Evolutionary conservation across 1,140 invertebrate species (phyloP).

Genomic region (Drosophila trapezifrons): DNA sequence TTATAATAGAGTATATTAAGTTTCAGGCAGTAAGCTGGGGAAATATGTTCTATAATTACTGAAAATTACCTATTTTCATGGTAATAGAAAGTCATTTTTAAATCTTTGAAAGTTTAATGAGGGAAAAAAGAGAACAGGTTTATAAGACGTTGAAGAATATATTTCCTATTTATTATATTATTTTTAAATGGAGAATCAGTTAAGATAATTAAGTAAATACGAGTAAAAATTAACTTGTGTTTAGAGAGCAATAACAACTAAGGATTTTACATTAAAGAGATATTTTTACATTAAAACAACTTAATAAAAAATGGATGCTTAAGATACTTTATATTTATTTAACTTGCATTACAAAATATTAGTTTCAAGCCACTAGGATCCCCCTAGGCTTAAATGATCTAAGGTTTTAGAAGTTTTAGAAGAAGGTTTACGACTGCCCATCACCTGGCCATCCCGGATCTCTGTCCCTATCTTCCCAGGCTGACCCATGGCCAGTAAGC

Average conservation of each 20-base stretch:
- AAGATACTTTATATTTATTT: not conserved
- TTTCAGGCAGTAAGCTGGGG: not conserved
- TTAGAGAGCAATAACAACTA: too few relatives aligned
- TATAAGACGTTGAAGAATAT: too few relatives aligned
- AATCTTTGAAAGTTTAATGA: too few relatives aligned
- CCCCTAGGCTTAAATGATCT: too few relatives aligned
- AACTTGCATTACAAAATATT: not conserved
- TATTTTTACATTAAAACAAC: too few relatives aligned
- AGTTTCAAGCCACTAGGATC: not conserved
- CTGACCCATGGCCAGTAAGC: conserved; percentile 1
- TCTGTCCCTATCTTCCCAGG: conserved; percentile 2
- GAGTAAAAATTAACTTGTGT: not conserved
- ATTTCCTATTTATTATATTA: too few relatives aligned
- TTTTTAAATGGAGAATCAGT: too few relatives aligned
- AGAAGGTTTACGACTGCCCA: conserved; percentile 13
- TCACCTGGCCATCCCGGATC: conserved; percentile 5
- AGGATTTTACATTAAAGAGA: too few relatives aligned
- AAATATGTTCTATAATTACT: rapidly evolving
- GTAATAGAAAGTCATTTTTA: too few relatives aligned
- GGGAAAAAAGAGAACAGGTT: not conserved
- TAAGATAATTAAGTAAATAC: too few relatives aligned
- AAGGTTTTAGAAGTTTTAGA: not conserved
- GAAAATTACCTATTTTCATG: too few relatives aligned
- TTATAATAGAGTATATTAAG: not conserved
- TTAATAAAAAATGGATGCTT: too few relatives aligned